Percentiles rank a stretch among this genome's conserved stretches.
Evolutionary conservation across 64 coral and sea anemone genomes (phyloP).

Genomic region (Porites australiensis): DNA sequence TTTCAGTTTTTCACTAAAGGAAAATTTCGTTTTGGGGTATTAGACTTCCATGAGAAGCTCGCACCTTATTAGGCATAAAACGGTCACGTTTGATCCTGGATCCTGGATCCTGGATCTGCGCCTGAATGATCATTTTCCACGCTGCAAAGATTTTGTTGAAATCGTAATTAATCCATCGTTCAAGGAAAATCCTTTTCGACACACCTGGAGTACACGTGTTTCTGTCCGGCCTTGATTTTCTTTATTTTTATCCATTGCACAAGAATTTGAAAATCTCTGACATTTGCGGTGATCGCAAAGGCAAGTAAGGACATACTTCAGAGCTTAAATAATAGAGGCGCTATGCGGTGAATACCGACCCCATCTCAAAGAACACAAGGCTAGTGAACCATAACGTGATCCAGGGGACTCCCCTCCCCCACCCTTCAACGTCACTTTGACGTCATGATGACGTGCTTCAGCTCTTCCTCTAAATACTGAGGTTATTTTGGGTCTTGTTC

Average conservation of each 20-base stretch:
- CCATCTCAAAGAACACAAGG: too few relatives aligned
- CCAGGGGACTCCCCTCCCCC: constrained; percentile 28
- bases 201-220: not conserved
- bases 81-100: too few relatives aligned
- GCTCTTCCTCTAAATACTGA: not conserved
- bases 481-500: not conserved
- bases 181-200: constrained; percentile 5
- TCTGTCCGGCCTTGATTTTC: not conserved
- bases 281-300: too few relatives aligned
- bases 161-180: not conserved
- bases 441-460: not conserved
- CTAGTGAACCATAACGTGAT: not conserved
- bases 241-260: not conserved
- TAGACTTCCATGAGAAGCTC: too few relatives aligned
- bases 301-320: too few relatives aligned
- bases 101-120: too few relatives aligned
- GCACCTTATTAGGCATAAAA: too few relatives aligned
- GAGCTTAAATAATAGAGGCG: too few relatives aligned
- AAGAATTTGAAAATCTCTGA: too few relatives aligned
- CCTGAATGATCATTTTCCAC: not conserved
- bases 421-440: not conserved
- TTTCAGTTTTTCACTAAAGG: too few relatives aligned
- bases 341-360: too few relatives aligned
- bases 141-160: not conserved
- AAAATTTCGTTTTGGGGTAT: too few relatives aligned